phyloP scores from a whole-genome alignment of 2,888 invertebrate species.

The Dusona sp. region DNA sequence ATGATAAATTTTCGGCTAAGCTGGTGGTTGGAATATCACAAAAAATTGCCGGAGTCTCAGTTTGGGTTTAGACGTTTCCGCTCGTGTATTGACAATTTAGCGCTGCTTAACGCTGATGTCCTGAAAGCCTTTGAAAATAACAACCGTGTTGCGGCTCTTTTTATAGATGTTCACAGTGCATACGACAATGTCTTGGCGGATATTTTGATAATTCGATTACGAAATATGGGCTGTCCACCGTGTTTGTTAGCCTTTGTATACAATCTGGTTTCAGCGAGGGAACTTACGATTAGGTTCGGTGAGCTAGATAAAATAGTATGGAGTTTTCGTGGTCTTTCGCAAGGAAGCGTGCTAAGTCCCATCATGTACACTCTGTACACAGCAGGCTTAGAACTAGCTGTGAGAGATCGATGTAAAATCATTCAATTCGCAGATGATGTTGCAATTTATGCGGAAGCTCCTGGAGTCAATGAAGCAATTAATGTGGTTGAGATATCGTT shows the following conservation, averaged over 20 bases:
- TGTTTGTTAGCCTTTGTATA: not conserved
- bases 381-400: no score
- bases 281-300: not conserved
- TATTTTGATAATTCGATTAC: not conserved
- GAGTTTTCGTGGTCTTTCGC: no score
- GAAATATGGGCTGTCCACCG: not conserved
- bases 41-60: slow-evolving; percentile 5
- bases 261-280: not conserved
- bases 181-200: slow-evolving; percentile 9
- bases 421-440: no score
- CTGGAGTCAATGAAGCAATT: no score
- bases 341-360: no score
- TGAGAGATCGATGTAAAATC: no score
- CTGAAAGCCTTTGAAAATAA: not conserved
- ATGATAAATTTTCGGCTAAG: slow-evolving; percentile 45
- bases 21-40: slow-evolving; percentile 47
- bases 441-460: no score
- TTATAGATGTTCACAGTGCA: slow-evolving; percentile 15
- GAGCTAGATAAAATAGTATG: no score
- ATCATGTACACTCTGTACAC: no score
- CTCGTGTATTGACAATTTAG: slow-evolving; percentile 1
- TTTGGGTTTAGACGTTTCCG: slow-evolving; percentile 12
- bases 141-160: slow-evolving; percentile 1
- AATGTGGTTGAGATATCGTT: no score
- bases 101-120: not conserved